These are phyloP conservation scores for Ceratotherium simum DNA, from an alignment of 2,113 vertebrate genomes.

Conservation along the genomic window DNA sequence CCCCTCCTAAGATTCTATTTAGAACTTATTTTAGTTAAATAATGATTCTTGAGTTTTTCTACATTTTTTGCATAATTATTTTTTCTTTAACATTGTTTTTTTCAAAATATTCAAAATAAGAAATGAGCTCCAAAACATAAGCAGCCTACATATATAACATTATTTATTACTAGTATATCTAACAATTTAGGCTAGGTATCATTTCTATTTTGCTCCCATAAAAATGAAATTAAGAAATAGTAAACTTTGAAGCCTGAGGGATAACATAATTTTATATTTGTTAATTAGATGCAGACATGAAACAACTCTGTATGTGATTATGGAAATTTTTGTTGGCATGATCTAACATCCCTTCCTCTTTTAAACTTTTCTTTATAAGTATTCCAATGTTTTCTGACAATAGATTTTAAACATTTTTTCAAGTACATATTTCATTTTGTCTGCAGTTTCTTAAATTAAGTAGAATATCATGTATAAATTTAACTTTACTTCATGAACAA, in stretches of 20 bases:
- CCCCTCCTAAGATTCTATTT: background rate
- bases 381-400: background rate
- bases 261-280: background rate
- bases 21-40: background rate
- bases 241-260: background rate
- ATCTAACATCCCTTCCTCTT: background rate
- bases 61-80: background rate
- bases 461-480: conserved; percentile 62
- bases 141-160: background rate
- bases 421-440: conserved; percentile 60
- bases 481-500: conserved; percentile 58
- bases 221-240: background rate
- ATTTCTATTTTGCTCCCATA: background rate
- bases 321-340: background rate
- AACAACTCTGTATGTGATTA: background rate
- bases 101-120: background rate
- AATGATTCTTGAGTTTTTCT: background rate
- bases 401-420: conserved; percentile 59
- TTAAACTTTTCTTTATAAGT: background rate
- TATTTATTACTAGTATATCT: background rate
- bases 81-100: background rate
- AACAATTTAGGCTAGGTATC: background rate
- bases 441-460: conserved; percentile 72
- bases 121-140: background rate
- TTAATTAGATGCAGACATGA: background rate